These are phyloP conservation scores for Hypothenemus hampei DNA, from an alignment of 1,140 invertebrate genomes.

Conservation along the genomic window DNA sequence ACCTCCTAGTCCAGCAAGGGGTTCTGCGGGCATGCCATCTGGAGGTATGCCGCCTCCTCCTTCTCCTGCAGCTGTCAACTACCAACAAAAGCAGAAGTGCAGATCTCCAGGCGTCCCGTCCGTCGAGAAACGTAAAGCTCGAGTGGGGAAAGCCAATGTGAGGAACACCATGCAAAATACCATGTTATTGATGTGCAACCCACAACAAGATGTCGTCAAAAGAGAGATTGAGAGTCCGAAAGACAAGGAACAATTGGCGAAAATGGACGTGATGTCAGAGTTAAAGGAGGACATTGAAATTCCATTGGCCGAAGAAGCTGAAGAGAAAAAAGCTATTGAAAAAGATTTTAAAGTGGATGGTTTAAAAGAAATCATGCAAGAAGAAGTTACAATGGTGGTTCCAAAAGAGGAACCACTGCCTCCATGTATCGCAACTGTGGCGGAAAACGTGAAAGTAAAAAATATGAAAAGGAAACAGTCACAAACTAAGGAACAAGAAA, in stretches of 20 bases:
- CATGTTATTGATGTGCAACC: slow-evolving; percentile 46
- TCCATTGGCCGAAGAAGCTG: slow-evolving; percentile 9
- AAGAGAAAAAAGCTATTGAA: background rate
- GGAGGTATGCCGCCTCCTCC: slow-evolving; percentile 55
- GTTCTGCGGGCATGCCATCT: slow-evolving; percentile 56
- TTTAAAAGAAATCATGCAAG: too few relatives aligned
- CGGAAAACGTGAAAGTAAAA: slow-evolving; percentile 45
- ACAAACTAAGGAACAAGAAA: slow-evolving; percentile 31
- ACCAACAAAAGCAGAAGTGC: slow-evolving; percentile 38
- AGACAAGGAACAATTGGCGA: slow-evolving; percentile 26
- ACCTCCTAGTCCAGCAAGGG: slow-evolving; percentile 63
- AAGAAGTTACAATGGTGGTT: background rate
- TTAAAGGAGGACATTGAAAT: slow-evolving; percentile 17
- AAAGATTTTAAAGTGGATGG: background rate
- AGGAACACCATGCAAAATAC: slow-evolving; percentile 49
- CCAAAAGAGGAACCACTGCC: slow-evolving; percentile 28
- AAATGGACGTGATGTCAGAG: slow-evolving; percentile 12
- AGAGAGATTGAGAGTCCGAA: slow-evolving; percentile 43
- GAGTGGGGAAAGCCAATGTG: slow-evolving; percentile 65
- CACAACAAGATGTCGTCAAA: slow-evolving; percentile 36
- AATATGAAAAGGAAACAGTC: slow-evolving; percentile 44
- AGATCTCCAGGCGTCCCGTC: slow-evolving; percentile 24
- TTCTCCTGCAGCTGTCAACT: slow-evolving; percentile 38
- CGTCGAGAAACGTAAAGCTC: slow-evolving; percentile 50
- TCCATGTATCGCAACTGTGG: slow-evolving; percentile 40